These are phyloP conservation scores for Dromius quadrimaculatus DNA, from an alignment of 2,888 invertebrate species.

Conservation along the genomic window DNA sequence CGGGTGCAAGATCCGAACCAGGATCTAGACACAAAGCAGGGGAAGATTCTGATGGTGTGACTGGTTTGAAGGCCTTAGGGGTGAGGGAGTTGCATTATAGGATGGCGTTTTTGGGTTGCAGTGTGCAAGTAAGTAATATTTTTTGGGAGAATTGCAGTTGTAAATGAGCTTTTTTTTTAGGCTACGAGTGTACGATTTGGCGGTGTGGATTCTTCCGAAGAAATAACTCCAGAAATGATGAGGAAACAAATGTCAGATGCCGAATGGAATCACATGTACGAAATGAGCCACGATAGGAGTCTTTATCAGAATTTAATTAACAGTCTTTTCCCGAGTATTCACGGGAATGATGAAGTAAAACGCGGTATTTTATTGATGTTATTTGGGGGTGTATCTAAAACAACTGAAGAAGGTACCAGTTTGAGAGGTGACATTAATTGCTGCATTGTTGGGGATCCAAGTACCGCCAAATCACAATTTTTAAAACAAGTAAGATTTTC, in stretches of 20 bases:
- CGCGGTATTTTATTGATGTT: conserved; percentile 86
- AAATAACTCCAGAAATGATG: conserved; percentile 91
- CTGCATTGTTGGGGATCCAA: conserved; percentile 98
- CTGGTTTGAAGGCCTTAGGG: conserved; percentile 81
- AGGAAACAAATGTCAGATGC: conserved; percentile 93
- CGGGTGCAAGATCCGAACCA: conserved; percentile 88
- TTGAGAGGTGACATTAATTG: conserved; percentile 97
- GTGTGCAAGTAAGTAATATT: too few relatives aligned
- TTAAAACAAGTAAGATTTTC: conserved; percentile 92
- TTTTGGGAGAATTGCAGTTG: too few relatives aligned
- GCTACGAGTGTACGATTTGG: conserved; percentile 90
- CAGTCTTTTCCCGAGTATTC: conserved; percentile 95
- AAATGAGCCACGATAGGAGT: conserved; percentile 95
- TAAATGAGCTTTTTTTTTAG: too few relatives aligned
- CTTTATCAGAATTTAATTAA: conserved; percentile 91
- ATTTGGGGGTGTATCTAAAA: conserved; percentile 97
- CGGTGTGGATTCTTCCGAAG: conserved; percentile 84
- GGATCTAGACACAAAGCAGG: conserved; percentile 79
- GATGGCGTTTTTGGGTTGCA: conserved; percentile 94
- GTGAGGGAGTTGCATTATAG: conserved; percentile 88
- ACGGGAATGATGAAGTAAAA: conserved; percentile 98
- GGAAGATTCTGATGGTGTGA: conserved; percentile 84
- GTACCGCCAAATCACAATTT: conserved; percentile 98
- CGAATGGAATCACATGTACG: conserved; percentile 95
- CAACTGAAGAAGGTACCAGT: conserved; percentile 90